These are phyloP conservation scores for Morone saxatilis DNA, from an alignment of 2,113 vertebrate species.

Conservation along the genomic window DNA sequence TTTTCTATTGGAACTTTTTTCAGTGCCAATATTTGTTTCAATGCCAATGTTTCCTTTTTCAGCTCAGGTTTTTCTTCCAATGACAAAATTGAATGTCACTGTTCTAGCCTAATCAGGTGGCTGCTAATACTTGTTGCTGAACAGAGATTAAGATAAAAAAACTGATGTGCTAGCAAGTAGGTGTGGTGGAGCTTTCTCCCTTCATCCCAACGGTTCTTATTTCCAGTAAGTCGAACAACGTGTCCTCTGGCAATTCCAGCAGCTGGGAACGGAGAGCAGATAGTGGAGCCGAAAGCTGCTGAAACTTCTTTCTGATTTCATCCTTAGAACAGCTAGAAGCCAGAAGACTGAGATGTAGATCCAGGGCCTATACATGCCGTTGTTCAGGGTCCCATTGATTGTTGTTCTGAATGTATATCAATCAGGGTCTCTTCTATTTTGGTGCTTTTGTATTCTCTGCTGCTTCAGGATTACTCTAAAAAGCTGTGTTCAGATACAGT, in stretches of 20 bases:
- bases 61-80: too few species aligned
- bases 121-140: neutral
- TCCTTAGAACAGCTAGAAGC: neutral
- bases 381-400: neutral
- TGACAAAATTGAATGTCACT: too few species aligned
- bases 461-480: neutral
- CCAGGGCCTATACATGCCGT: too few species aligned
- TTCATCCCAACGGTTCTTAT: neutral
- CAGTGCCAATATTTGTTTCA: too few species aligned
- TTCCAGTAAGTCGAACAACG: neutral
- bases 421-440: neutral
- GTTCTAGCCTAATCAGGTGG: neutral
- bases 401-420: neutral
- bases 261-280: neutral
- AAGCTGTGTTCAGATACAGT: neutral
- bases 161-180: neutral
- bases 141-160: neutral
- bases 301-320: neutral
- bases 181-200: neutral
- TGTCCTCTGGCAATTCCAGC: neutral
- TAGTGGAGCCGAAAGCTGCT: neutral
- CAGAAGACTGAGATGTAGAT: neutral
- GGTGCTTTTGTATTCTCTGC: neutral
- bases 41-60: too few species aligned
- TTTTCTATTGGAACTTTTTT: too few species aligned